Evolutionary conservation across 92 coral and sea anemone genomes (phyloP).

Genomic region (Epizoanthus rinbou): DNA sequence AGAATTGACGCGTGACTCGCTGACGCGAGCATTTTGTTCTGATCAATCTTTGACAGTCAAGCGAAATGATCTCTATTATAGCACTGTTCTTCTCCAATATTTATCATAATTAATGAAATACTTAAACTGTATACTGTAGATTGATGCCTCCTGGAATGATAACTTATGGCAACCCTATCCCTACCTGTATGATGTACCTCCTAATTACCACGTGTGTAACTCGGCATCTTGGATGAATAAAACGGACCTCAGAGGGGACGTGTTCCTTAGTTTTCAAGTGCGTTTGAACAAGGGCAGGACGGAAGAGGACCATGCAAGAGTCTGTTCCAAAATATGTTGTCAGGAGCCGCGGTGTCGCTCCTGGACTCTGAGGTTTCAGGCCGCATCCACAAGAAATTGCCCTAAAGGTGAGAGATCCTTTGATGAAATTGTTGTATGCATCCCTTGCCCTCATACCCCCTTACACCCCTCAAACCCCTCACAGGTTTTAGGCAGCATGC

Average conservation of each 20-base stretch:
- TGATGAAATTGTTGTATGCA: neutral
- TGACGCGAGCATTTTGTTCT: too few relatives aligned
- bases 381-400: conserved; percentile 81
- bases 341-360: conserved; percentile 81
- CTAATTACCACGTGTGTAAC: conserved; percentile 63
- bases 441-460: too few relatives aligned
- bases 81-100: too few relatives aligned
- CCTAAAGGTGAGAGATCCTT: conserved; percentile 63
- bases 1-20: too few relatives aligned
- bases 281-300: conserved; percentile 75
- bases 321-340: conserved; percentile 86
- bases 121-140: conserved; percentile 33
- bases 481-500: too few relatives aligned
- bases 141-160: conserved; percentile 79
- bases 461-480: too few relatives aligned
- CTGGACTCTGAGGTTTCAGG: conserved; percentile 83
- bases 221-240: conserved; percentile 72
- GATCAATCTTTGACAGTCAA: too few relatives aligned
- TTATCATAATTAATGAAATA: too few relatives aligned
- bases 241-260: conserved; percentile 89
- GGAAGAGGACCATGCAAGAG: conserved; percentile 70
- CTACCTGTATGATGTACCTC: conserved; percentile 80
- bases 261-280: conserved; percentile 86
- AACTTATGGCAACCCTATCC: conserved; percentile 77
- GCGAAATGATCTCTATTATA: too few relatives aligned